Evolutionary conservation across 2,888 invertebrate genomes (phyloP), one percentile per base, ranked within the genome.

Genomic region (Melanostoma scalare): DNA sequence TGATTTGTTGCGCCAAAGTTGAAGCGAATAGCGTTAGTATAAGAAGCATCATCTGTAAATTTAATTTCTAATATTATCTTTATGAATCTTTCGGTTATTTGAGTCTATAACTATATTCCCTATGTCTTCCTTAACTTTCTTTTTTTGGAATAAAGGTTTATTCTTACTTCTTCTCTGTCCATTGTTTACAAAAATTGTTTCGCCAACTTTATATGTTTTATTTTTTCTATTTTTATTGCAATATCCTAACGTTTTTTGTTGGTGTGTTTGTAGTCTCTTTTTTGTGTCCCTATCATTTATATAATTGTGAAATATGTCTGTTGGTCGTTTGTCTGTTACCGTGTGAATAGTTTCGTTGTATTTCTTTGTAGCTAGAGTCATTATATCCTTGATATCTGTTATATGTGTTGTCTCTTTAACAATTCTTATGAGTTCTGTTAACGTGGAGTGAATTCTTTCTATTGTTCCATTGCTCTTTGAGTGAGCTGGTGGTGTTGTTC

Each of bases 271-370:
- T 10, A 61, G 20, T 58, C 40, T 10, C n/a, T 61, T 35, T 58
- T 58, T 46, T 44, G 35, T 61, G 33, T 61, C 61, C 10, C 46
- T 4, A 46, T 35, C 44, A 46, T 46, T 40, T 46, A 46, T 46
- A 46, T 46, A 61, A 61, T 58, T 58, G 58, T 58, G 58, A 42
- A 58, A 58, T 44, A 58, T 44, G 58, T 58, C 58, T 31, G 33
- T 58, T 30, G 42, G 58, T 58, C 58, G 58, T 4, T 58, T 31
- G 40, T 42, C 42, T 38, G 55, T 55, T 36, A 55, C 55, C 55
- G 55, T 55, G 10, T 55, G 55, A 35, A n/a, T 55, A n/a, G 55
- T 55, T 55, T 31, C 52, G 52, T 20, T 52, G 4, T 20, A 44
- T 3, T 3, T 44, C 10, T 6, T 9, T 3, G 44, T 9, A 9